phyloP scores from a whole-genome alignment of 2,797 vertebrate species.

The Channa striata region DNA sequence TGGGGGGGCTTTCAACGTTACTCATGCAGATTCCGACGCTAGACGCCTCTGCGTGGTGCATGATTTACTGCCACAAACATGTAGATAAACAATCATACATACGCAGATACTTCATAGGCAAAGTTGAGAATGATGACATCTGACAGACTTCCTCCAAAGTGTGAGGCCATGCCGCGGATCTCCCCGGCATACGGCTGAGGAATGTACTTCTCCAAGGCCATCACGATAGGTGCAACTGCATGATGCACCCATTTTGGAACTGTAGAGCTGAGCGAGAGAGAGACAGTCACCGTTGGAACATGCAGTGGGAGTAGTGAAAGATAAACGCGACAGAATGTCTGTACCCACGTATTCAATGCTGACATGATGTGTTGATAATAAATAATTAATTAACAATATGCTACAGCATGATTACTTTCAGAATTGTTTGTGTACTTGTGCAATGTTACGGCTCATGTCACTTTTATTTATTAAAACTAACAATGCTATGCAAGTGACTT shows the following conservation, averaged over 20 bases:
- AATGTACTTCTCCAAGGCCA: constrained; percentile 79
- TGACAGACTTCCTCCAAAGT: constrained; percentile 75
- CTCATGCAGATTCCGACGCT: background rate
- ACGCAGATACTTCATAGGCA: constrained; percentile 92
- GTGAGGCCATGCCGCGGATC: constrained; percentile 86
- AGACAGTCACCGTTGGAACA: background rate
- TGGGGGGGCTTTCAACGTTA: background rate
- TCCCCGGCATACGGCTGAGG: constrained; percentile 89
- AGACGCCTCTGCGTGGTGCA: background rate
- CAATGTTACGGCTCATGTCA: background rate
- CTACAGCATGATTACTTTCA: too few relatives aligned
- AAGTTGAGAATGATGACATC: constrained; percentile 92
- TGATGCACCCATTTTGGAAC: constrained; percentile 91
- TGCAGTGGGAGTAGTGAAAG: background rate
- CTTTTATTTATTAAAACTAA: background rate
- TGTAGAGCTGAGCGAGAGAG: constrained; percentile 71
- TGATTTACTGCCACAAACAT: background rate
- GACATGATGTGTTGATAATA: background rate
- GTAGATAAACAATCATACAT: constrained; percentile 67
- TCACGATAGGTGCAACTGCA: constrained; percentile 73
- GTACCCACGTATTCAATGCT: background rate
- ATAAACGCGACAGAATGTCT: background rate
- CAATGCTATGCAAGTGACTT: too few relatives aligned
- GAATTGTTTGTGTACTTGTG: background rate
- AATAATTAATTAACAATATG: too few relatives aligned